Evolutionary conservation across 2,888 invertebrate genomes (phyloP), one percentile per base, ranked within the genome.

Genomic region (Aphidius colemani): DNA sequence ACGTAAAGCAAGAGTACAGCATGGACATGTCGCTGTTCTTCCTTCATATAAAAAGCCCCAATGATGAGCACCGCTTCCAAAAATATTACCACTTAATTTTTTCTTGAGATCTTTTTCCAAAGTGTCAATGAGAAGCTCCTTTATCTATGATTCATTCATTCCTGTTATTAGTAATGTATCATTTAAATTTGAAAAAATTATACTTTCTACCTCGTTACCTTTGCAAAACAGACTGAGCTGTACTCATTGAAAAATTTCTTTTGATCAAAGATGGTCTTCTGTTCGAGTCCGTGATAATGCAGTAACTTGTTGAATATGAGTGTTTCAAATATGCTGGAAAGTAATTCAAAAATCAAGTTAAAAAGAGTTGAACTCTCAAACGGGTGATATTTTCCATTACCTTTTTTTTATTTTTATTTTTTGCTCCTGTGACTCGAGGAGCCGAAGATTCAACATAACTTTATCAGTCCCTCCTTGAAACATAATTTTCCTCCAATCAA

Each of bases 401-500:
- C 86, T 87, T 70, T 84, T 81, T 64, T 88, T 86, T 51, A 91
- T 76, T n/a, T 85, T 85, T 7, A 87, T 85, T 51, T 84, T 78
- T 0, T 86, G 86, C 57, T 90, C 85, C 67, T 85, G 75, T 64
- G 83, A 79, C 1, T 87, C 83, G 68, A 89, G 84, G 69, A 85
- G 85, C 67, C 83, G 83, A 74, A 91, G 79, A 43, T 90, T 80
- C 69, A 84, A 83, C 46, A 88, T 80, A 0, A 89, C 85, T 69
- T 85, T 84, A 64, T 81, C 84, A 1, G 88, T 85, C 11, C 89
- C 89, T 41, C 90, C 81, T 0, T 86, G 86, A 3, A 84, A 82
- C 2, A 86, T 87, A 9, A 90, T 77, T 50, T 85, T 84, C 51
- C 85, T 87, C 90, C 90, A 91, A 41, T 87, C 74, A 66, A 88